Percentiles rank a stretch among this genome's conserved stretches.
These are phyloP conservation scores for Notechis scutatus DNA, from an alignment of 2,113 vertebrate genomes.

Conservation along the genomic window DNA sequence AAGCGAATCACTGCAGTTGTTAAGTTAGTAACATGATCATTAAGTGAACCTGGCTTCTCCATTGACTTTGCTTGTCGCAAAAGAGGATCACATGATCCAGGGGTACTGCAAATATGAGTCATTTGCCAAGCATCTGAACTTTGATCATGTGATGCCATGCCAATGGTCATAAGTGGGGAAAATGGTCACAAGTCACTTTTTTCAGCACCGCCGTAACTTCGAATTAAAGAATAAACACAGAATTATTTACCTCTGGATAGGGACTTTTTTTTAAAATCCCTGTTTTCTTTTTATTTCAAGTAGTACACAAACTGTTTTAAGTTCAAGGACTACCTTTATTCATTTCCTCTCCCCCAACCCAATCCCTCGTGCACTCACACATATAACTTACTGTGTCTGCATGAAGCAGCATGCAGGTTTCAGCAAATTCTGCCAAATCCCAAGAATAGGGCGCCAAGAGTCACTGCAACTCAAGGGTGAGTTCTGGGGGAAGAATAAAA, in stretches of 20 bases:
- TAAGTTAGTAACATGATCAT: background rate
- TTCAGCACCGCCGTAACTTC: background rate
- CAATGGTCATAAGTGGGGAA: background rate
- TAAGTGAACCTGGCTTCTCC: background rate
- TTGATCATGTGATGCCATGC: background rate
- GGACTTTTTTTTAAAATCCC: too few relatives aligned
- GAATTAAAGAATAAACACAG: background rate
- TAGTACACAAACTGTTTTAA: background rate
- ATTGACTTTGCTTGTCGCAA: background rate
- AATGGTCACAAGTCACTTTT: background rate
- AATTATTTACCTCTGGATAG: too few relatives aligned
- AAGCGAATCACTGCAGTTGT: background rate
- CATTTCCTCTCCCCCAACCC: background rate
- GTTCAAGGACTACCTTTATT: background rate
- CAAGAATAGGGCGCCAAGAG: background rate
- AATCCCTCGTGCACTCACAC: slow-evolving; percentile 1
- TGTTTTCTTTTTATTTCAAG: too few relatives aligned
- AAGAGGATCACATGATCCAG: background rate
- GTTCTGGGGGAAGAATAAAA: slow-evolving; percentile 35
- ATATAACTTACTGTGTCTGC: slow-evolving; percentile 63
- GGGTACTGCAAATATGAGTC: background rate
- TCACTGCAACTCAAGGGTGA: background rate
- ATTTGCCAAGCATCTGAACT: background rate
- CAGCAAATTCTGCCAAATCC: slow-evolving; percentile 32
- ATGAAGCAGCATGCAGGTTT: slow-evolving; percentile 60